Conservation (phyloP, 2,113 vertebrate genomes). For the Planiliza haematocheilus region DNA sequence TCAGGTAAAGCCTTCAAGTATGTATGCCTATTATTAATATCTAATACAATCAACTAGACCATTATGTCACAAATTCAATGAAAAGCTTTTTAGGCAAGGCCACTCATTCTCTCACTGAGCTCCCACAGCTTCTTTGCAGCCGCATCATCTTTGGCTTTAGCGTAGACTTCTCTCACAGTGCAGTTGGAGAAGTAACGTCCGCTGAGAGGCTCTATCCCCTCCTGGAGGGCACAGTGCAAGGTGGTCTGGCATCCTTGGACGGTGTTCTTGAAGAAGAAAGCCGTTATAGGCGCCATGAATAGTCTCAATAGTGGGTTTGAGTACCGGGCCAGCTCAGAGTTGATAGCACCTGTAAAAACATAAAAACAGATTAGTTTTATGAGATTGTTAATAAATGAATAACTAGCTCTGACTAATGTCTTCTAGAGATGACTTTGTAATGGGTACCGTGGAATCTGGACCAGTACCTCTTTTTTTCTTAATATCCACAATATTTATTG, state of each 20-base stretch:
- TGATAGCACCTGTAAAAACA: constrained; percentile 83
- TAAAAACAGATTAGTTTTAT: neutral
- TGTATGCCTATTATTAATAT: neutral
- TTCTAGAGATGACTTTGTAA: too few relatives aligned
- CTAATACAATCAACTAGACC: neutral
- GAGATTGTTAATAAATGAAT: too few relatives aligned
- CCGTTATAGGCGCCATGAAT: constrained; percentile 68
- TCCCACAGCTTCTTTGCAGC: constrained; percentile 91
- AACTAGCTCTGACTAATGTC: too few relatives aligned
- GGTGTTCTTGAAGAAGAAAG: constrained; percentile 82
- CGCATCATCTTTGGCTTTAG: constrained; percentile 83
- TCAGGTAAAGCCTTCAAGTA: neutral
- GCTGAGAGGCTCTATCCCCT: constrained; percentile 88
- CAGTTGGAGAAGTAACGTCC: constrained; percentile 90
- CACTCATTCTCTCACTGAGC: constrained; percentile 85
- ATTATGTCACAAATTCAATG: neutral
- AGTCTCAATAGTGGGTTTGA: neutral
- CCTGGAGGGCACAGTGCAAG: constrained; percentile 88
- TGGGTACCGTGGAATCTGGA: too few relatives aligned
- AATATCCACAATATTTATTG: too few relatives aligned
- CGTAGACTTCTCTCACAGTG: constrained; percentile 23
- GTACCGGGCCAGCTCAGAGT: constrained; percentile 81
- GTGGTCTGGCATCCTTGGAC: constrained; percentile 85
- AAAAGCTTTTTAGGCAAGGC: neutral
- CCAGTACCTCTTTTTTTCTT: too few relatives aligned